Evolutionary conservation across 2,888 invertebrate genomes (phyloP), one percentile per base, ranked within the genome.

Genomic region (Eutolmus rufibarbis): DNA sequence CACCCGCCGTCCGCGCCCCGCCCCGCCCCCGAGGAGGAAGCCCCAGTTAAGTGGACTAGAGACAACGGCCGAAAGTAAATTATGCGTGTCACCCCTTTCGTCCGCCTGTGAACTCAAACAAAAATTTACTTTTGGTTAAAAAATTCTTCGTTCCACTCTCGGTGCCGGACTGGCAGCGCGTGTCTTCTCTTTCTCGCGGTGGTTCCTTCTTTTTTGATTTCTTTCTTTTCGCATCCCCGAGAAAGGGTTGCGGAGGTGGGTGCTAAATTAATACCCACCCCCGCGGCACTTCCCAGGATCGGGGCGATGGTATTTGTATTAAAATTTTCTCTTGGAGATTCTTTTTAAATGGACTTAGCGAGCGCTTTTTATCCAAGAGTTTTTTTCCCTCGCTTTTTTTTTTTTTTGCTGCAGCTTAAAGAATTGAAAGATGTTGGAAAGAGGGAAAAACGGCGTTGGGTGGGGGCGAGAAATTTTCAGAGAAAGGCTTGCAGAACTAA

Each of bases 51-150:
- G 78, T 86, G 86, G 86, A 86, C 86, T 86, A 77, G 37, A 78
- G 46, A 86, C 86, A 76, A 86, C 76, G 86, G 86, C 76, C 40
- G 46, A 86, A 51, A 86, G 86, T 86, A 86, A 86, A 86, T 86
- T 86, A 86, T 86, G 78, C 86, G 78, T 86, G 78, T 86, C 76
- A 86, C 86, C 78, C 86, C 86, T 86, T 86, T 86, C 78, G 77
- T 86, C 56, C 76, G 77, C 37, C 14, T 76, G 76, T 78, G 86
- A 78, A 86, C 74, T 86, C 86, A 86, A 86, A 86, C 86, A 86
- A 86, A 86, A 86, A 74, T 86, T 86, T 86, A 76, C 86, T 86
- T 86, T 86, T 37, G 74, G 86, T 74, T 86, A 74, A 76, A 74
- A 76, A 86, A 76, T 76, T 86, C 74, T 74, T 76, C 46, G 74